Evolutionary conservation across 2,113 vertebrate species (phyloP).

Genomic region (Pholis gunnellus): DNA sequence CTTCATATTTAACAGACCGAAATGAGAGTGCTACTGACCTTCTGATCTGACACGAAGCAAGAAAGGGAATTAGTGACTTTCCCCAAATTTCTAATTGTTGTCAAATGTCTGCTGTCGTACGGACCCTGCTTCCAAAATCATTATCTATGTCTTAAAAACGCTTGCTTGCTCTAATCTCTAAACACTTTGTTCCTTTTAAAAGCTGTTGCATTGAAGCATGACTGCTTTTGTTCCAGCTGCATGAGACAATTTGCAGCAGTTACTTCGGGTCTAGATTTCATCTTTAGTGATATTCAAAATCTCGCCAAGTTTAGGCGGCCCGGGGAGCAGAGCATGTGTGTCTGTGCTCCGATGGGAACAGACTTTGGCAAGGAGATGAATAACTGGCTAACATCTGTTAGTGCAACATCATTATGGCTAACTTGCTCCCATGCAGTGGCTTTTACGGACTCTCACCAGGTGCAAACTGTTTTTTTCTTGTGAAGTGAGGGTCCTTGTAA

Average conservation of each 20-base stretch:
- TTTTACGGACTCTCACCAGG: conserved; percentile 69
- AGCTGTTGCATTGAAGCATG: conserved; percentile 14
- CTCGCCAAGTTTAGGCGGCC: conserved; percentile 52
- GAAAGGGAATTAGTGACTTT: background rate
- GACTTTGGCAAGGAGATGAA: conserved; percentile 78
- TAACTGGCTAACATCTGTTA: conserved; percentile 86
- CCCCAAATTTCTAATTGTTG: background rate
- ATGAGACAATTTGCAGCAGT: conserved; percentile 58
- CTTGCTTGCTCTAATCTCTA: conserved; percentile 20
- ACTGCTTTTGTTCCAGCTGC: conserved; percentile 50
- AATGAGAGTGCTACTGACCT: background rate
- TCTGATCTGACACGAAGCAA: no score
- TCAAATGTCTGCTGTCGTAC: background rate
- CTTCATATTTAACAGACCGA: background rate
- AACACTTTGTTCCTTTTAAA: conserved; percentile 26
- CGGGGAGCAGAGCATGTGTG: conserved; percentile 64
- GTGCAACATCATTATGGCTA: conserved; percentile 81
- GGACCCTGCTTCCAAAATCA: background rate
- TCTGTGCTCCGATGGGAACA: conserved; percentile 62
- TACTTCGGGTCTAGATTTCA: conserved; percentile 70
- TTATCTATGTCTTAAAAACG: conserved; percentile 4
- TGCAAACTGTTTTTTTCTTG: conserved; percentile 47
- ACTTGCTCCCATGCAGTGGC: conserved; percentile 68
- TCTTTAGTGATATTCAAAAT: conserved; percentile 62
- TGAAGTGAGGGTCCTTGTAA: conserved; percentile 60